Base-by-base conservation (phyloP, 2,888 invertebrate species). In the Dysmachus trigonus region DNA sequence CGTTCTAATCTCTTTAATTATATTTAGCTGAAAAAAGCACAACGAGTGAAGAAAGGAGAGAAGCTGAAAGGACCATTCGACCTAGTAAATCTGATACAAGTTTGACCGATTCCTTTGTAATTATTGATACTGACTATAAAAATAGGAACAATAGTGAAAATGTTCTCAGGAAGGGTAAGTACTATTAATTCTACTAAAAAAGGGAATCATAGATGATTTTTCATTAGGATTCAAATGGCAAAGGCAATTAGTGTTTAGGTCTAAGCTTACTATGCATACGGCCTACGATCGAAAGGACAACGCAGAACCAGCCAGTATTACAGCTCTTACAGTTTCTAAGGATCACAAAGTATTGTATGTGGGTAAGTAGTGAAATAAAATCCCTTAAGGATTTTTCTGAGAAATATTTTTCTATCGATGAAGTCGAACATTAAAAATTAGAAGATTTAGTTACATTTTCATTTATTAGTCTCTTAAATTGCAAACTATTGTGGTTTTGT, bases 281-380 rank as follows among this genome's bases (percentile, higher is more conserved):
- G 98, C 98, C 86, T 98, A 97, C 92, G 98, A 98, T 93, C 94
- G 99, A 71, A 97, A 98, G 90, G 99, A 99, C 93, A 99, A 99
- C 93, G 95, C 97, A 0, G 97, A 98, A 91, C 99, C 99, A 87
- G 99, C 99, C 38, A 97, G 98, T 88, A 97, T 99, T 88, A 99
- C 99, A 30, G 96, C 98, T 76, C 94, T 99, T 35, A 97, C 97
- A 72, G 97, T 99, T 85, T 98, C 99, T 72, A 96, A 95, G 95
- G 93, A 92, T 90, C 94, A 94, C 74, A 93, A 94, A 88, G 94
- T 94, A 0, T 93, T 94, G 22, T 92, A 92, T 90, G 92, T 92
- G 76, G 92, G 92, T 92, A 88, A 90, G 92, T 91, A 79, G 51
- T 38, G 1, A 84, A 47, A 47, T 47, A 2, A 33, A 33, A 33